These are phyloP conservation scores for Phoenicopterus ruber DNA, from an alignment of 2,113 vertebrate species.

Conservation along the genomic window DNA sequence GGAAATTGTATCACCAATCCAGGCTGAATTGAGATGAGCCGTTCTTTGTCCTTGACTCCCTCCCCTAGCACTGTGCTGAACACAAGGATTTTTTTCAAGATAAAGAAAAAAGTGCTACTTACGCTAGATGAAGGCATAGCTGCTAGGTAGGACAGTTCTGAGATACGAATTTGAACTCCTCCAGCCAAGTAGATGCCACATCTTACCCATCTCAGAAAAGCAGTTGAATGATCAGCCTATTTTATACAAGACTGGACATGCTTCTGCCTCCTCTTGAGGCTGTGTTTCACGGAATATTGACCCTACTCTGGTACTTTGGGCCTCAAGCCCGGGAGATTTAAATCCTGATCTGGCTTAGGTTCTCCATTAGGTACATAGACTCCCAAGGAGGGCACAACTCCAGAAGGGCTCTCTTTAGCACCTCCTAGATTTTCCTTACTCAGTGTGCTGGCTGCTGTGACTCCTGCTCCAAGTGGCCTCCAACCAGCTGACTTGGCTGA, in stretches of 20 bases:
- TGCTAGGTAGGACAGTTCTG: not conserved
- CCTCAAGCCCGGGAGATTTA: not conserved
- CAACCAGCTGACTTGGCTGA: not conserved
- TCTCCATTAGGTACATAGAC: not conserved
- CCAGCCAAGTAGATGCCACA: not conserved
- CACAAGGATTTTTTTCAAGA: not conserved
- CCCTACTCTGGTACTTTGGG: not conserved
- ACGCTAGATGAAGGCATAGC: not conserved
- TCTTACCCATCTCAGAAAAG: not conserved
- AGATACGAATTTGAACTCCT: not conserved
- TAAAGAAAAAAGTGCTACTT: not conserved
- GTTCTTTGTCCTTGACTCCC: not conserved
- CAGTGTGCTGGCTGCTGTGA: not conserved
- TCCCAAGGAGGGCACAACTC: not conserved
- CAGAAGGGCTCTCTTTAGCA: not conserved
- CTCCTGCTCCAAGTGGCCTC: not conserved
- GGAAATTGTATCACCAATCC: not conserved
- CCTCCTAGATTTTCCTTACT: not conserved
- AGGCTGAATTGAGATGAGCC: not conserved
- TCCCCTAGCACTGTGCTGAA: not conserved
- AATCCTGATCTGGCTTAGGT: not conserved
- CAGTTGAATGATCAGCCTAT: fast-evolving
- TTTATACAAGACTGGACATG: not conserved
- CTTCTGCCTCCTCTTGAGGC: not conserved
- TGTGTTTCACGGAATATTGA: not conserved